Evolutionary conservation across 2,797 vertebrate species (phyloP).

Genomic region (Pangasius krempfi): DNA sequence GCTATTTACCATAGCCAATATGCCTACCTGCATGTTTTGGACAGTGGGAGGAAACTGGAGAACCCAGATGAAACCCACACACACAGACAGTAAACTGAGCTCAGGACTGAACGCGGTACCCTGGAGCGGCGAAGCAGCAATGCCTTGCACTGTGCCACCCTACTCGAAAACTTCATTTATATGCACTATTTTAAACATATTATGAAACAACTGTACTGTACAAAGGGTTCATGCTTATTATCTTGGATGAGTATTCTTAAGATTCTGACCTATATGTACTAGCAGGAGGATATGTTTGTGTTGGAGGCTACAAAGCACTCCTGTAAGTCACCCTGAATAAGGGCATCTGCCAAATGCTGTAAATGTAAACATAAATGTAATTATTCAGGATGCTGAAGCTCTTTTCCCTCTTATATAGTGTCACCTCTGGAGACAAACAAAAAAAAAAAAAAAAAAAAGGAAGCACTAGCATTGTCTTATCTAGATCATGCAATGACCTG

Average conservation of each 20-base stretch:
- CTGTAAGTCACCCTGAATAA: neutral
- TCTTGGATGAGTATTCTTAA: neutral
- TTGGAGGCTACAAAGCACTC: neutral
- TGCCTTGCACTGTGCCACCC: no score
- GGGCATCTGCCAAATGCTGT: neutral
- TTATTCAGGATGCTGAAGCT: conserved; percentile 1
- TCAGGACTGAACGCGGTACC: neutral
- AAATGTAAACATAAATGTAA: conserved; percentile 2
- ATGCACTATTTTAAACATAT: neutral
- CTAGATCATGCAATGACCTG: conserved; percentile 66
- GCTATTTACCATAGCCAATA: neutral
- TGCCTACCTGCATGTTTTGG: neutral
- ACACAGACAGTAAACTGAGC: neutral
- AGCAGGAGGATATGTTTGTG: neutral
- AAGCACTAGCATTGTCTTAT: conserved; percentile 55
- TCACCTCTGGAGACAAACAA: conserved; percentile 41
- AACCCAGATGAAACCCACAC: neutral
- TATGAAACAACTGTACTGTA: neutral
- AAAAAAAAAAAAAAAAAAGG: conserved; percentile 23
- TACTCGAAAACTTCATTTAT: no score
- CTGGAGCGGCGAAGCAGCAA: neutral
- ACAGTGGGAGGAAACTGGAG: neutral
- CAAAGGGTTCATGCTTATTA: neutral
- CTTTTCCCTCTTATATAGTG: conserved; percentile 6
- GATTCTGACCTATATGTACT: neutral